A percentile compares a stretch with the other conserved stretches of the same genome.
Evolutionary conservation across 2,797 vertebrate species (phyloP).

Genomic region (Somateria mollissima): DNA sequence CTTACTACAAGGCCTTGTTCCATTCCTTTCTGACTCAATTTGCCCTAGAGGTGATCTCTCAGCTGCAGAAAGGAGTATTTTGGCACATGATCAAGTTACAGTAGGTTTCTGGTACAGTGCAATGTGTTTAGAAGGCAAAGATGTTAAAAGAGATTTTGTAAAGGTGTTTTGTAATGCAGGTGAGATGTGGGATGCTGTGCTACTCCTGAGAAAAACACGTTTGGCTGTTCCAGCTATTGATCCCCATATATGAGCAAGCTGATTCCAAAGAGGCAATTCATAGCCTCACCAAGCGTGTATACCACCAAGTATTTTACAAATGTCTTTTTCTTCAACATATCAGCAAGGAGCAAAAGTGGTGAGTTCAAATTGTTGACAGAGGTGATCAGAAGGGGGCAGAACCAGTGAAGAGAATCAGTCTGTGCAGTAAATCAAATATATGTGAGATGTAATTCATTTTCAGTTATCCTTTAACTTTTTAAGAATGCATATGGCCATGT

Average conservation of each 20-base stretch:
- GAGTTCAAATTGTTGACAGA: slow-evolving; percentile 51
- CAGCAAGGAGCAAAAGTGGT: slow-evolving; percentile 28
- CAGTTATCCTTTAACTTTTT: slow-evolving; percentile 44
- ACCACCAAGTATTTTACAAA: slow-evolving; percentile 35
- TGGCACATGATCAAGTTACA: slow-evolving; percentile 70
- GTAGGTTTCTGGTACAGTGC: slow-evolving; percentile 48
- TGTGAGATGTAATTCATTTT: slow-evolving; percentile 12
- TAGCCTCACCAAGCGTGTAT: slow-evolving; percentile 8
- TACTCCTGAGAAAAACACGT: slow-evolving; percentile 68
- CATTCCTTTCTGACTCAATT: slow-evolving; percentile 44
- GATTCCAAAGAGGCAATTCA: slow-evolving; percentile 50
- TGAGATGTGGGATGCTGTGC: slow-evolving; percentile 38
- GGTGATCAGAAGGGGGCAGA: neutral
- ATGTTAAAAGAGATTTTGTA: slow-evolving; percentile 55
- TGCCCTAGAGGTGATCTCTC: slow-evolving; percentile 34
- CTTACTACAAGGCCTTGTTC: slow-evolving; percentile 62
- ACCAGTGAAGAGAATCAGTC: slow-evolving; percentile 41
- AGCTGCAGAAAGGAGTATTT: slow-evolving; percentile 69
- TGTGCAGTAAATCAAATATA: slow-evolving; percentile 61
- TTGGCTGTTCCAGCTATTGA: slow-evolving; percentile 41
- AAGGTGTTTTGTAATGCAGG: slow-evolving; percentile 42
- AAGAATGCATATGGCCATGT: slow-evolving; percentile 48
- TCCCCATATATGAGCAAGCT: slow-evolving; percentile 44
- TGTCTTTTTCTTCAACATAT: slow-evolving; percentile 39
- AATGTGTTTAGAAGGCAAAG: slow-evolving; percentile 59